These are phyloP conservation scores for Aphidoletes aphidimyza DNA, from an alignment of 2,888 invertebrate genomes.

Conservation along the genomic window DNA sequence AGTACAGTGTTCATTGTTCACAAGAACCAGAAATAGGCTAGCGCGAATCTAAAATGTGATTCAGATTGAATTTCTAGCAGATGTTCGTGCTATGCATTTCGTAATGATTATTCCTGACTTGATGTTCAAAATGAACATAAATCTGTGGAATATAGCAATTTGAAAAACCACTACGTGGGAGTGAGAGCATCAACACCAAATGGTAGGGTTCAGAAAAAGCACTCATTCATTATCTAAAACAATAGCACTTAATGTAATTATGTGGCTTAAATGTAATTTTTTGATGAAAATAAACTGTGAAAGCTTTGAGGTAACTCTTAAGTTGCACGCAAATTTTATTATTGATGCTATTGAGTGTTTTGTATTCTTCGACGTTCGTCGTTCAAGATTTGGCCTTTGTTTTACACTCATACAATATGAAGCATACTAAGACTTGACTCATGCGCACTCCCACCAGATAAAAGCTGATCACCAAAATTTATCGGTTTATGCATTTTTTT, in stretches of 20 bases:
- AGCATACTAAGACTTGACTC: too few relatives aligned
- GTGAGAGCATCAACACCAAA: constrained; percentile 11
- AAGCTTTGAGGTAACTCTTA: constrained; percentile 27
- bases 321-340: constrained; percentile 38
- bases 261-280: constrained; percentile 48
- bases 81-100: constrained; percentile 4
- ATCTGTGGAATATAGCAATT: constrained; percentile 20
- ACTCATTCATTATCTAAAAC: constrained; percentile 48
- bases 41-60: neutral
- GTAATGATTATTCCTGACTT: neutral
- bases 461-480: too few relatives aligned
- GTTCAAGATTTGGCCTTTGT: neutral
- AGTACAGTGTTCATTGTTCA: neutral
- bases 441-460: neutral
- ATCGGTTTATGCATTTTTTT: too few relatives aligned
- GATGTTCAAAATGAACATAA: neutral
- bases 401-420: too few relatives aligned
- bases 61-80: constrained; percentile 24
- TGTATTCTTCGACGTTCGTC: too few relatives aligned
- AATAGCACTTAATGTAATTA: constrained; percentile 51
- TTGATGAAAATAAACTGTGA: constrained; percentile 43
- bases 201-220: neutral
- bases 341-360: too few relatives aligned
- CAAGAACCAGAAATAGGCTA: constrained; percentile 18
- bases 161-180: neutral